Conservation (phyloP, 2,888 invertebrate species). For the Eudasyphora cyanicolor region DNA sequence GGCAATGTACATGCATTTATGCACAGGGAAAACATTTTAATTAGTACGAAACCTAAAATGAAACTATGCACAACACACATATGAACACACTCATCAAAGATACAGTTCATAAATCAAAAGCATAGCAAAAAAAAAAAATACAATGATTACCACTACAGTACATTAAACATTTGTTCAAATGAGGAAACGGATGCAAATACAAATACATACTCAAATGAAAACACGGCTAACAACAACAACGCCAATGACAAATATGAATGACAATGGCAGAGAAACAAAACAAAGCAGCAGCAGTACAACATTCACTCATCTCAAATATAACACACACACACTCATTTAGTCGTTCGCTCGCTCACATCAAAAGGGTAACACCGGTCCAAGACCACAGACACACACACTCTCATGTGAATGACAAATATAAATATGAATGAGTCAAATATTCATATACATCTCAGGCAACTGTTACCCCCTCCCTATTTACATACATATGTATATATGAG, state of each 20-base stretch:
- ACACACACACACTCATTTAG: neutral
- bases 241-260: slow-evolving; percentile 29
- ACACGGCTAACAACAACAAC: neutral
- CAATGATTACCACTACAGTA: slow-evolving; percentile 20
- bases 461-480: neutral
- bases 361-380: neutral
- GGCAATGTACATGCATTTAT: neutral
- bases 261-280: neutral
- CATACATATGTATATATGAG: neutral
- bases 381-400: neutral
- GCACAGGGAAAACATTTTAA: slow-evolving; percentile 29
- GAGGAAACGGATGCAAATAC: slow-evolving; percentile 8
- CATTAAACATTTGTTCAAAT: slow-evolving; percentile 37
- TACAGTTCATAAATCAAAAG: slow-evolving; percentile 37
- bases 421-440: slow-evolving; percentile 10
- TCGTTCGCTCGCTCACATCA: too few relatives aligned
- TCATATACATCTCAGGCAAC: neutral
- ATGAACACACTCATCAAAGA: neutral
- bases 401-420: neutral
- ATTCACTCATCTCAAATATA: too few relatives aligned
- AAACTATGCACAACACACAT: neutral
- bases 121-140: slow-evolving; percentile 2
- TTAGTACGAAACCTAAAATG: slow-evolving; percentile 27
- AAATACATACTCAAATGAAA: neutral
- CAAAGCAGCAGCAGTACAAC: neutral